A percentile compares a stretch with the other conserved stretches of the same genome.
These are phyloP conservation scores for Hirtodrosophila cameraria DNA, from an alignment of 2,888 invertebrate genomes.

Conservation along the genomic window DNA sequence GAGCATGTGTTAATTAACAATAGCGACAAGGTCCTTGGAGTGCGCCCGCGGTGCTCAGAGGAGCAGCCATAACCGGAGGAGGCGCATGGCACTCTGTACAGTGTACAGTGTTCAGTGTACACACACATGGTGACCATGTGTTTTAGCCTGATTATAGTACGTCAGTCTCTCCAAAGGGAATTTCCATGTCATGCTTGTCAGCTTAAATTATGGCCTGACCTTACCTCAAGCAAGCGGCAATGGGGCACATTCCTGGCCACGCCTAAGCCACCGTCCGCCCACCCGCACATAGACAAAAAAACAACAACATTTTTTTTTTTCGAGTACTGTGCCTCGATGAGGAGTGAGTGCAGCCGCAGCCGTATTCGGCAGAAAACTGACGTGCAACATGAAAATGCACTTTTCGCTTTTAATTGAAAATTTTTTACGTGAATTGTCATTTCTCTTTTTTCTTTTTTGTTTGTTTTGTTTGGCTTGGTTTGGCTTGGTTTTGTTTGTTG, in stretches of 20 bases:
- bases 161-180: slow-evolving; percentile 72
- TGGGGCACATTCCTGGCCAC: slow-evolving; percentile 25
- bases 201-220: slow-evolving; percentile 77
- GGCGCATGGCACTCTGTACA: slow-evolving; percentile 27
- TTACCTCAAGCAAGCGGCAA: slow-evolving; percentile 59
- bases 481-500: slow-evolving; percentile 38
- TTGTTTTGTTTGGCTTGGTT: slow-evolving; percentile 25
- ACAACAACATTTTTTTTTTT: slow-evolving; percentile 33
- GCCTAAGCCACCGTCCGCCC: slow-evolving; percentile 19
- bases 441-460: slow-evolving; percentile 53
- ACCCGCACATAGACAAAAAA: slow-evolving; percentile 11
- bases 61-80: slow-evolving; percentile 17
- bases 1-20: slow-evolving; percentile 83
- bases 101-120: slow-evolving; percentile 18
- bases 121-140: slow-evolving; percentile 54
- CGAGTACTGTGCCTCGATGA: slow-evolving; percentile 29
- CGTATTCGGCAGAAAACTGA: slow-evolving; percentile 54
- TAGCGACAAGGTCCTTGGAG: slow-evolving; percentile 66
- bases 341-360: slow-evolving; percentile 22
- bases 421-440: slow-evolving; percentile 71
- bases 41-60: slow-evolving; percentile 28
- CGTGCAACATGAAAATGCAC: slow-evolving; percentile 80
- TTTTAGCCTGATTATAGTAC: slow-evolving; percentile 76
- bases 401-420: slow-evolving; percentile 78
- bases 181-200: slow-evolving; percentile 76